Conservation (phyloP, 2,113 vertebrate genomes). For the Oryzias curvinotus region DNA sequence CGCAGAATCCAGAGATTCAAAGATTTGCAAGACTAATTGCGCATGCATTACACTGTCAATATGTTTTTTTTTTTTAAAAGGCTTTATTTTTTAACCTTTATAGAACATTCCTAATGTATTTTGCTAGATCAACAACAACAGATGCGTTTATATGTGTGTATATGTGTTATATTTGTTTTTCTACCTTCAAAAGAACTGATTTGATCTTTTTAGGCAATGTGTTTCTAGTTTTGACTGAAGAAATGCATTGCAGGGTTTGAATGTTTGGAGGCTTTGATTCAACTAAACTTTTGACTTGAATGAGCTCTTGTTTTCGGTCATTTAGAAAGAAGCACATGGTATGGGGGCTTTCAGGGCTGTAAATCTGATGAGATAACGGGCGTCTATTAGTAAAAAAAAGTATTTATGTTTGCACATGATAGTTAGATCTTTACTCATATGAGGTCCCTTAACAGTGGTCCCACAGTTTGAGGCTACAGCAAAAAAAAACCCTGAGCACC, state of each 20-base stretch:
- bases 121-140: no score
- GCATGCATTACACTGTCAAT: no score
- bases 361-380: slow-evolving; percentile 40
- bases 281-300: slow-evolving; percentile 48
- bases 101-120: no score
- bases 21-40: no score
- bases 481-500: slow-evolving; percentile 47
- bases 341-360: slow-evolving; percentile 9
- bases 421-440: slow-evolving; percentile 30
- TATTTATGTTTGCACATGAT: slow-evolving; percentile 39
- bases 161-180: background rate
- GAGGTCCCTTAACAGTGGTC: slow-evolving; percentile 37
- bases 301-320: slow-evolving; percentile 32
- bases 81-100: no score
- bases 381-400: slow-evolving; percentile 40
- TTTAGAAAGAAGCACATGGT: slow-evolving; percentile 22
- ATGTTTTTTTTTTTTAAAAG: no score
- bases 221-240: slow-evolving; percentile 27
- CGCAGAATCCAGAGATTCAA: no score
- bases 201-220: slow-evolving; percentile 9
- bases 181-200: background rate
- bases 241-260: slow-evolving; percentile 4
- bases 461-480: slow-evolving; percentile 29
- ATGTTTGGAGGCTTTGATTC: slow-evolving; percentile 43
- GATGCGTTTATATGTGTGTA: no score